A percentile compares a stretch with the other conserved stretches of the same genome.
phyloP scores from a whole-genome alignment of 1,140 invertebrate genomes.

The Microplitis demolitor region DNA sequence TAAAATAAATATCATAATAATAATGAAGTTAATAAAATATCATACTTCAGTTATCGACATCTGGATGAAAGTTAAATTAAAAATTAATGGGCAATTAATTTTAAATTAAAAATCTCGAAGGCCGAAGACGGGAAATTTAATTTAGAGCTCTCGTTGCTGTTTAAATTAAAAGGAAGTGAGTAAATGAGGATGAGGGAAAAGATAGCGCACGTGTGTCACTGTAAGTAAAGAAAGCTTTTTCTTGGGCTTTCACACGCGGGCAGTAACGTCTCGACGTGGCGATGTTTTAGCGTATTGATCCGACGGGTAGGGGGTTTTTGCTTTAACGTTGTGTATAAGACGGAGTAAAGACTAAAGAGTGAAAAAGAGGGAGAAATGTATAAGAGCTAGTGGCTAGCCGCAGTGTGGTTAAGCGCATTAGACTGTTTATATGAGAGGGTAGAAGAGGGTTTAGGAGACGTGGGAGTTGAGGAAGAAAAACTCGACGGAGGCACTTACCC shows the following conservation, averaged over 20 bases:
- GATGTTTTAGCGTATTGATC: constrained; percentile 62
- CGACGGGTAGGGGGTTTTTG: constrained; percentile 39
- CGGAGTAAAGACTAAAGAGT: background rate
- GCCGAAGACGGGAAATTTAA: too few species aligned
- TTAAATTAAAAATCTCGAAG: too few species aligned
- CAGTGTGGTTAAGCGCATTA: too few species aligned
- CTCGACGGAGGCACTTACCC: constrained; percentile 59
- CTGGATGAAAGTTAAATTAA: too few species aligned
- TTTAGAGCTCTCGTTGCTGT: too few species aligned
- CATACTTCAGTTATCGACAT: too few species aligned
- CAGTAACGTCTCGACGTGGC: constrained; percentile 51
- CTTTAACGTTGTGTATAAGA: constrained; percentile 2
- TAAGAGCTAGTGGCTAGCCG: too few species aligned
- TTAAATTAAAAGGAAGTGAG: too few species aligned
- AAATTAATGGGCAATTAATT: too few species aligned
- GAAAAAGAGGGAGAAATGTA: background rate
- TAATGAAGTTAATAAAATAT: too few species aligned
- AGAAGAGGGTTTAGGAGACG: constrained; percentile 20
- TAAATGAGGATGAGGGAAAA: background rate
- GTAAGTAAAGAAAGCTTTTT: constrained; percentile 18
- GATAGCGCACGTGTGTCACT: background rate
- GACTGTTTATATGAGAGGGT: background rate
- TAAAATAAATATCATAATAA: too few species aligned
- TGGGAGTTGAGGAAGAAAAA: constrained; percentile 44
- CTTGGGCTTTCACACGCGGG: constrained; percentile 21